phyloP scores from a whole-genome alignment of 2,797 vertebrate genomes.

The Pseudochirops cupreus region DNA sequence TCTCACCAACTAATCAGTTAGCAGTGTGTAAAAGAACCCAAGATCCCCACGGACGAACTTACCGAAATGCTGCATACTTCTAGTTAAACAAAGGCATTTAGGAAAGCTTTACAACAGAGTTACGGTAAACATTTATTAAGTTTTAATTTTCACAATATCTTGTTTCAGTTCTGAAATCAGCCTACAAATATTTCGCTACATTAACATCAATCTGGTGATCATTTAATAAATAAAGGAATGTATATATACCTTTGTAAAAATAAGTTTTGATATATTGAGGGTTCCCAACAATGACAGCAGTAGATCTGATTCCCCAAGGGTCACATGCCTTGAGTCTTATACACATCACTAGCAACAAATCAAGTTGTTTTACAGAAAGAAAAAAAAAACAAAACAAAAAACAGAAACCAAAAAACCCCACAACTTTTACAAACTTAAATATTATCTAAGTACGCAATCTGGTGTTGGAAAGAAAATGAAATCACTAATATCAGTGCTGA shows the following conservation, averaged over 20 bases:
- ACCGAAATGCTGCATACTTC: neutral
- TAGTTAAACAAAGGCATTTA: neutral
- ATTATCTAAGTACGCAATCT: slow-evolving; percentile 40
- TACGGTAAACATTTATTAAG: slow-evolving; percentile 83
- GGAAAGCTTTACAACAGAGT: slow-evolving; percentile 56
- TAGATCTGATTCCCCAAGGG: slow-evolving; percentile 56
- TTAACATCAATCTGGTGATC: slow-evolving; percentile 70
- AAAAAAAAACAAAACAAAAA: slow-evolving; percentile 26
- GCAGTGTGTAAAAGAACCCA: neutral
- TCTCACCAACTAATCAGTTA: too few relatives aligned
- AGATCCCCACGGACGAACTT: neutral
- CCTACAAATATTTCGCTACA: slow-evolving; percentile 79
- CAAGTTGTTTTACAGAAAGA: slow-evolving; percentile 51
- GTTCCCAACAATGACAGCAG: slow-evolving; percentile 58
- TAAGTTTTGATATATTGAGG: slow-evolving; percentile 54
- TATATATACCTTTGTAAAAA: slow-evolving; percentile 74
- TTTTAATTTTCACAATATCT: slow-evolving; percentile 80
- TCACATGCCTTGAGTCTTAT: slow-evolving; percentile 34
- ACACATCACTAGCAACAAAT: slow-evolving; percentile 51
- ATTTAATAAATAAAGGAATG: slow-evolving; percentile 80
- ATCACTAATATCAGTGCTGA: slow-evolving; percentile 51
- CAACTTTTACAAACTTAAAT: slow-evolving; percentile 62
- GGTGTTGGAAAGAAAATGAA: slow-evolving; percentile 64
- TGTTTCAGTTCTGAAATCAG: slow-evolving; percentile 73
- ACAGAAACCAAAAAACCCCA: neutral